Percentiles rank a stretch among this genome's conserved stretches.
These are phyloP conservation scores for Norana najaformis DNA, from an alignment of 2,888 invertebrate species.

Conservation along the genomic window DNA sequence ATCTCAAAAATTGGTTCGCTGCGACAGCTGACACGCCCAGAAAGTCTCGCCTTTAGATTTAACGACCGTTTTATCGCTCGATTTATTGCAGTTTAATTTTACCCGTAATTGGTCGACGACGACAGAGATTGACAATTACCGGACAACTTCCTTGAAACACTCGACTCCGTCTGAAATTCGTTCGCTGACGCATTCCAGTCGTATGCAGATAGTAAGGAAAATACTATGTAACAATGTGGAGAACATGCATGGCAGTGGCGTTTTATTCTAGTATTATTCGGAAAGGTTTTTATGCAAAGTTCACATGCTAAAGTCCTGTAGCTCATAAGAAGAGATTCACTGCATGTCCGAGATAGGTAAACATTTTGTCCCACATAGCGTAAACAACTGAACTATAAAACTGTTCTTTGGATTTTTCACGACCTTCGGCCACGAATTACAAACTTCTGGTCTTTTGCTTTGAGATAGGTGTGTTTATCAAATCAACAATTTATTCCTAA, in stretches of 20 bases:
- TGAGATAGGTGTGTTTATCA: background rate
- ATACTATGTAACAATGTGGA: background rate
- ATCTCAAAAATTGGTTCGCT: background rate
- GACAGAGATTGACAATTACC: background rate
- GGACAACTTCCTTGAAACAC: background rate
- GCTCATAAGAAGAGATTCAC: background rate
- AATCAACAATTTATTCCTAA: background rate
- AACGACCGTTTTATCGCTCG: background rate
- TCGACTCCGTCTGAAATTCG: background rate
- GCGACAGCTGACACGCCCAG: background rate
- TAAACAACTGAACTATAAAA: too few species aligned
- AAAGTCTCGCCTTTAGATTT: background rate
- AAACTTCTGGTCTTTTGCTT: background rate
- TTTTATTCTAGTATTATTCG: too few species aligned
- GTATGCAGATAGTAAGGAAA: background rate
- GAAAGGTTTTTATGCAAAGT: background rate
- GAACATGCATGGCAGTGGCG: background rate
- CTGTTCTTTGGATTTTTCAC: background rate
- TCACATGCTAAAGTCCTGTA: background rate
- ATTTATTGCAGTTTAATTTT: background rate
- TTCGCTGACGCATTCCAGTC: background rate
- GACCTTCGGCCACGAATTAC: background rate
- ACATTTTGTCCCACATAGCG: too few species aligned
- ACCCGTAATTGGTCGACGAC: background rate
- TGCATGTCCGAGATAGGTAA: background rate